These are phyloP conservation scores for Zeuzera pyrina DNA, from an alignment of 2,888 invertebrate species.

Conservation along the genomic window DNA sequence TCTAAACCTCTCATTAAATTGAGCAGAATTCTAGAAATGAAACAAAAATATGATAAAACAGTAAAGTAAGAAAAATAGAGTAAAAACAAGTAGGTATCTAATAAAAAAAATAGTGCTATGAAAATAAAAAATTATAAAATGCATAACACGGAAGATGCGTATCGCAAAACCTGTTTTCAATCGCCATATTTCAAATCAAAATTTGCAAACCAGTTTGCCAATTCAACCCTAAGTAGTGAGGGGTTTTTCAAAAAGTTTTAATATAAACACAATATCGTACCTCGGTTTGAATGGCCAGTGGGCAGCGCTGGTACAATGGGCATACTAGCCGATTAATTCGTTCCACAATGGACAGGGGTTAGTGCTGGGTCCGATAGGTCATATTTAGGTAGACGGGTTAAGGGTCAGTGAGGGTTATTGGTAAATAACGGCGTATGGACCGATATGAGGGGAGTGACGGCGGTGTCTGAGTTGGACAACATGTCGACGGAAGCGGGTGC, in stretches of 20 bases:
- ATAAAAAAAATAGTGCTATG: too few relatives aligned
- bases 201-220: slow-evolving; percentile 32
- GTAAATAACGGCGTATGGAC: slow-evolving; percentile 56
- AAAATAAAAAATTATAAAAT: too few relatives aligned
- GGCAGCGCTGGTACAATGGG: slow-evolving; percentile 56
- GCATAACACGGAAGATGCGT: slow-evolving; percentile 1
- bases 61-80: too few relatives aligned
- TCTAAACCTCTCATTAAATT: too few relatives aligned
- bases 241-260: slow-evolving; percentile 61
- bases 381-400: slow-evolving; percentile 69
- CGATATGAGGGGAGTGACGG: slow-evolving; percentile 54
- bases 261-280: slow-evolving; percentile 55
- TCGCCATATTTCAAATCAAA: slow-evolving; percentile 16
- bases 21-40: too few relatives aligned
- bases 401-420: slow-evolving; percentile 59
- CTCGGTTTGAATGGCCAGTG: slow-evolving; percentile 35
- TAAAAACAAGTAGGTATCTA: too few relatives aligned
- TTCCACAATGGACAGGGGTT: slow-evolving; percentile 58
- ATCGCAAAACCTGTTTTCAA: not conserved
- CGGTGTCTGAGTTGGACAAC: slow-evolving; percentile 50
- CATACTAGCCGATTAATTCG: slow-evolving; percentile 66
- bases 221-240: slow-evolving; percentile 31
- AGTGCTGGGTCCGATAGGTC: slow-evolving; percentile 58
- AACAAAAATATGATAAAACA: too few relatives aligned
- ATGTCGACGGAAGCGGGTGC: slow-evolving; percentile 43